Evolutionary conservation across 2,113 vertebrate genomes (phyloP), one percentile per base, ranked within the genome.

Genomic region (Platanista minor): DNA sequence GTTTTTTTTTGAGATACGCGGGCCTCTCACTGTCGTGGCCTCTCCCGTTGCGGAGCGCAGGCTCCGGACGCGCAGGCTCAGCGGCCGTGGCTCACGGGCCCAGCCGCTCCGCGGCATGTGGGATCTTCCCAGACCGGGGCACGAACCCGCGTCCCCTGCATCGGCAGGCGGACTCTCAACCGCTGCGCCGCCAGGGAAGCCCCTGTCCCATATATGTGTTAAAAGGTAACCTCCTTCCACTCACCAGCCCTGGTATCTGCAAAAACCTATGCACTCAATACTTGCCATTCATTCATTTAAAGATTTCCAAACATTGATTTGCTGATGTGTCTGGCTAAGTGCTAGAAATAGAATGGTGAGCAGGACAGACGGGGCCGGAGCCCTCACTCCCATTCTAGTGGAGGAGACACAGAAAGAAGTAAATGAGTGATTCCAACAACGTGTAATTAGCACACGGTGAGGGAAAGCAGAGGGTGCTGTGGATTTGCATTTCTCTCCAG

Each of bases 321-420:
- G 52, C 67, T 11, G 21, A 18, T 25, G n/a, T 57, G 33, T 25
- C 54, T 71, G 52, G 20, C 54, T 41, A 36, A 62, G n/a, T 29
- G 31, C 46, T 43, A 69, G 52, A 39, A 31, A 52, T 14, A 46
- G 3, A 36, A 12, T 4, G 31, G 41, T 6, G 31, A 87, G 21
- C 31, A 29, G 78, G 18, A 87, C 23, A 67, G 31, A 66, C 13
- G 8, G 33, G 8, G 9, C 11, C 0, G 1, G 8, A 2, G 27
- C 5, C 0, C 27, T 46, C 17, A 27, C 49, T 43, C 23, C 39
- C 4, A 0, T 59, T 36, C 74, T n/a, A 8, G 23, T 33, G 21
- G 80, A 82, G 3, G 21, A 64, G 33, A 61, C 52, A 61, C 49
- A 77, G 31, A n/a, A 52, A 10, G 74, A n/a, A 54, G 8, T 23